These are phyloP conservation scores for Catalaphyllia jardinei DNA, from an alignment of 64 coral and sea anemone species.

Conservation along the genomic window DNA sequence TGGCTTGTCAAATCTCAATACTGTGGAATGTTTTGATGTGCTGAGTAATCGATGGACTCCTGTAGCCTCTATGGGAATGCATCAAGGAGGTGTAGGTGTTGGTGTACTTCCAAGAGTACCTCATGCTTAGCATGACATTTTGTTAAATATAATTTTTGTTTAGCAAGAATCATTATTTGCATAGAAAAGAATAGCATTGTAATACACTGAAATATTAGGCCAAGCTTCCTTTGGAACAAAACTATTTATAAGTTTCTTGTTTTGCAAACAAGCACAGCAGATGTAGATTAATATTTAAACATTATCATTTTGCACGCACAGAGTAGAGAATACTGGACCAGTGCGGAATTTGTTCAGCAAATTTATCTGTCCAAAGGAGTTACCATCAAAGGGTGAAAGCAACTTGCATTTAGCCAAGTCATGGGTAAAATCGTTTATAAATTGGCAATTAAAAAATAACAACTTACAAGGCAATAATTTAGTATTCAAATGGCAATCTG, in stretches of 20 bases:
- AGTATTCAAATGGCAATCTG: too few relatives aligned
- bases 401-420: too few relatives aligned
- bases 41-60: constrained; percentile 72
- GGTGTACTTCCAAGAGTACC: constrained; percentile 83
- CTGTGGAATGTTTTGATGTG: constrained; percentile 92
- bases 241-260: too few relatives aligned
- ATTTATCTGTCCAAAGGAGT: background rate
- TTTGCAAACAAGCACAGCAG: background rate
- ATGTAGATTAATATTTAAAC: background rate
- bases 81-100: constrained; percentile 94
- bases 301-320: background rate
- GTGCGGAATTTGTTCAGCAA: background rate
- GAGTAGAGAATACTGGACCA: too few relatives aligned
- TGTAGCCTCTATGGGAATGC: constrained; percentile 91
- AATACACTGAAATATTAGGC: background rate
- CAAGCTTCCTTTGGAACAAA: background rate
- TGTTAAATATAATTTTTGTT: background rate
- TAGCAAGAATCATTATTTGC: background rate
- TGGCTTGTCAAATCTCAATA: constrained; percentile 96
- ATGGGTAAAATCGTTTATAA: too few relatives aligned
- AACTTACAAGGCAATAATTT: too few relatives aligned
- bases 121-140: background rate
- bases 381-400: too few relatives aligned
- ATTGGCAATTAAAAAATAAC: too few relatives aligned
- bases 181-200: background rate